Evolutionary conservation across 1,140 invertebrate genomes (phyloP), one percentile per base, ranked within the genome.

Genomic region (Pseudomyrmex concolor): DNA sequence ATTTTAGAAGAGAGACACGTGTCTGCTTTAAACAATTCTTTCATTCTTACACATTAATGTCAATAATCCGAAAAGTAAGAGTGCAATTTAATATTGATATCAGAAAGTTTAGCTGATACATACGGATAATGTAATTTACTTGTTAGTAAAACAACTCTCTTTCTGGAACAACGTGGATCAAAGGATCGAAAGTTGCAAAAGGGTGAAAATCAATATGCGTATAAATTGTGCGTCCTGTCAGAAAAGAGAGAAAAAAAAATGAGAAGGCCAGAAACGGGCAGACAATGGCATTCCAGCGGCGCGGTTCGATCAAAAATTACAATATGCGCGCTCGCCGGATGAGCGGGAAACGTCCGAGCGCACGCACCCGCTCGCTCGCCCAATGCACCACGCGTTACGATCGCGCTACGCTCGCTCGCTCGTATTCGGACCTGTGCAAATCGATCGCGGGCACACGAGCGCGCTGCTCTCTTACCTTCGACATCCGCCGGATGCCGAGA

Each of bases 241-340:
- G 62, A 15, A 51, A 57, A 17, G 54, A 25, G 48, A 10, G 85
- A 17, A 17, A 51, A 34, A 34, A 10, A 50, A 48, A 12, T n/a
- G n/a, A 45, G 64, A 60, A 87, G 71, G 50, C 64, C 17, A 45
- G 15, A 2, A 2, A 34, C 22, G 7, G 43, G 13, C 48, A 19
- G 67, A 85, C 86, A 85, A 88, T 85, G 25, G 57, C 67, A 77
- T 88, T 82, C 86, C 72, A 73, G 22, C 17, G 13, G 45, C 17
- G 70, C 25, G 70, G 71, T 73, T 71, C 50, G 70, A 64, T 51
- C 34, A 71, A 45, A 86, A 81, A 86, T 86, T 68, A 73, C 70
- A 84, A 84, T 86, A 83, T 17, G n/a, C 66, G 66, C 57, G 55
- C n/a, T n/a, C 55, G 87, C 25, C 51, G 50, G 72, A 77, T 50